phyloP scores from a whole-genome alignment of 2,797 vertebrate genomes.

The Sebastes iracundus region DNA sequence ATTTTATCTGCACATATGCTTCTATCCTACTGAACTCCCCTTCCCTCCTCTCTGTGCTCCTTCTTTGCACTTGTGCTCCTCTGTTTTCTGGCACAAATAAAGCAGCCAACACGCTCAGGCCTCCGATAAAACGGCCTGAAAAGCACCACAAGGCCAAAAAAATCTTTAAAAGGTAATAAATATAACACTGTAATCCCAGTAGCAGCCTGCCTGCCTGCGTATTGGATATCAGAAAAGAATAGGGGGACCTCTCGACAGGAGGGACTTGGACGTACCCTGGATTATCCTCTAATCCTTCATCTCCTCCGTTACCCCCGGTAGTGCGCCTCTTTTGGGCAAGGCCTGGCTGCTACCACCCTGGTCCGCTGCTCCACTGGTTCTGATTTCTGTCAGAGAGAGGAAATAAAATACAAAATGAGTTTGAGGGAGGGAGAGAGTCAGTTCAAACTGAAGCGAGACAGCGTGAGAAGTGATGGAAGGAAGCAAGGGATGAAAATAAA shows the following conservation, averaged over 20 bases:
- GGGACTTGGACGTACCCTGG: slow-evolving; percentile 63
- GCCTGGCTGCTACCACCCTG: slow-evolving; percentile 21
- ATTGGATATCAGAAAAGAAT: slow-evolving; percentile 27
- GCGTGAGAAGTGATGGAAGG: slow-evolving; percentile 12
- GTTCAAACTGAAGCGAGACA: not conserved
- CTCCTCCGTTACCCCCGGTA: slow-evolving; percentile 33
- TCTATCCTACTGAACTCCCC: not conserved
- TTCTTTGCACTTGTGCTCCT: slow-evolving; percentile 25
- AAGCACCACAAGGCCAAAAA: not conserved
- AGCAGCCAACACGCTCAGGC: slow-evolving; percentile 4
- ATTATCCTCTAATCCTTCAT: slow-evolving; percentile 79
- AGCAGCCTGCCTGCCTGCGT: slow-evolving; percentile 26
- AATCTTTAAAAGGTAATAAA: slow-evolving; percentile 42
- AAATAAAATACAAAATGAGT: slow-evolving; percentile 5
- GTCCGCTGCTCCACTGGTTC: slow-evolving; percentile 4
- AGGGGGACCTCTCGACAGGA: slow-evolving; percentile 38
- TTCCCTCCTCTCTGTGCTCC: not conserved
- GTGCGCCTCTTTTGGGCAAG: slow-evolving; percentile 9
- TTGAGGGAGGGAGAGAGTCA: not conserved
- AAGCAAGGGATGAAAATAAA: not conserved
- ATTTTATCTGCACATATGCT: slow-evolving; percentile 41
- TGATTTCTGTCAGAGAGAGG: slow-evolving; percentile 28
- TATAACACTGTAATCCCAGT: slow-evolving; percentile 64
- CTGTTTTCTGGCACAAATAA: slow-evolving; percentile 43
- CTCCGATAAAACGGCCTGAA: slow-evolving; percentile 10